Evolutionary conservation across 2,888 invertebrate genomes (phyloP).

Genomic region (Seira ritae): DNA sequence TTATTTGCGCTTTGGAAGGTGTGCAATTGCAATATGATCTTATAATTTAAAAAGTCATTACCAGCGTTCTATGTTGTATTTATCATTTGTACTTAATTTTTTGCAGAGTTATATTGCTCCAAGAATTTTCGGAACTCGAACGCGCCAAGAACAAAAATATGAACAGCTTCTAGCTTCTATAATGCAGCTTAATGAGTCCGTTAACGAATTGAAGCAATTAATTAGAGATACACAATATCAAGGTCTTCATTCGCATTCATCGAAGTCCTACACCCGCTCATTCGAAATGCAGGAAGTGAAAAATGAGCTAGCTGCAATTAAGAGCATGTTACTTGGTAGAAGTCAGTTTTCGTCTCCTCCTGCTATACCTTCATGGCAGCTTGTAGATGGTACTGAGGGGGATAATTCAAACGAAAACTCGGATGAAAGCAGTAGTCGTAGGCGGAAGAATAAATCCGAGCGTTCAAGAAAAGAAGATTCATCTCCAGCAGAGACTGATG

Average conservation of each 20-base stretch:
- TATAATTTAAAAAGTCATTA: not conserved
- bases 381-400: constrained; percentile 66
- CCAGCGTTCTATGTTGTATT: not conserved
- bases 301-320: constrained; percentile 83
- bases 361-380: constrained; percentile 72
- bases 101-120: constrained; percentile 81
- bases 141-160: constrained; percentile 69
- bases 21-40: constrained; percentile 51
- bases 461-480: constrained; percentile 47
- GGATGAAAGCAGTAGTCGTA: constrained; percentile 57
- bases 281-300: constrained; percentile 81
- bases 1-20: constrained; percentile 90
- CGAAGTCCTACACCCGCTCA: constrained; percentile 36
- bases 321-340: constrained; percentile 82
- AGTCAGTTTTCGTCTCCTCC: constrained; percentile 71
- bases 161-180: constrained; percentile 69
- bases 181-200: constrained; percentile 68
- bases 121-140: constrained; percentile 81
- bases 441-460: constrained; percentile 48
- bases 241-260: constrained; percentile 35
- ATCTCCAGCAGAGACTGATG: constrained; percentile 43
- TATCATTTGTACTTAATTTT: not conserved
- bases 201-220: constrained; percentile 69
- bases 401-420: constrained; percentile 67
- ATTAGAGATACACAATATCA: constrained; percentile 64